Percentiles rank a stretch among this genome's conserved stretches.
Evolutionary conservation across 2,888 invertebrate genomes (phyloP).

Genomic region (Megamerina dolium): DNA sequence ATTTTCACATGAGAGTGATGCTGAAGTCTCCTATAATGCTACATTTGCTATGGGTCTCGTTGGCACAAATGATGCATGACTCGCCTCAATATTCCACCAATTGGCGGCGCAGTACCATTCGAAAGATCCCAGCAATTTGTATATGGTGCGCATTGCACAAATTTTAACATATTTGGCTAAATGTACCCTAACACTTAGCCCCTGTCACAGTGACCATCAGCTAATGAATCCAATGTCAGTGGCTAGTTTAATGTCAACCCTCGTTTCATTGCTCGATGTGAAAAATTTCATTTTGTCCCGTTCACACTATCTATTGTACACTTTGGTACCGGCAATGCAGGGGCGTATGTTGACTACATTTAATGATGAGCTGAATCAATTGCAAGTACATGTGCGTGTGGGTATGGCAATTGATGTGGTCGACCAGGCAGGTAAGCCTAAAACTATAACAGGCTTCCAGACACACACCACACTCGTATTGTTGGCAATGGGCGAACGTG

Average conservation of each 20-base stretch:
- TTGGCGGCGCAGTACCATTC: slow-evolving; percentile 96
- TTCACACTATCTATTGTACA: slow-evolving; percentile 93
- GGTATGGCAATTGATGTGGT: slow-evolving; percentile 98
- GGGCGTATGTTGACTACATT: slow-evolving; percentile 98
- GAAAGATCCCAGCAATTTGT: slow-evolving; percentile 94
- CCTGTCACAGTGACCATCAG: slow-evolving; percentile 94
- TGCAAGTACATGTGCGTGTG: slow-evolving; percentile 88
- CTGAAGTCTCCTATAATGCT: slow-evolving; percentile 96
- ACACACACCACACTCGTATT: slow-evolving; percentile 99
- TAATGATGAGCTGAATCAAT: slow-evolving; percentile 87
- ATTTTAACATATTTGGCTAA: slow-evolving; percentile 97
- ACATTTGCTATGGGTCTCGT: slow-evolving; percentile 98
- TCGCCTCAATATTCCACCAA: slow-evolving; percentile 97
- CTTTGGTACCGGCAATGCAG: slow-evolving; percentile 95
- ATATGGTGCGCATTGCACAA: slow-evolving; percentile 96
- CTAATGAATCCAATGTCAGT: slow-evolving; percentile 93
- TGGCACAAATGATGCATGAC: slow-evolving; percentile 79
- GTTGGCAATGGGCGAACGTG: slow-evolving; percentile 92
- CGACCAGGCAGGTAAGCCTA: slow-evolving; percentile 98
- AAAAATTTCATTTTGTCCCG: slow-evolving; percentile 88
- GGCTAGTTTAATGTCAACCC: slow-evolving; percentile 88
- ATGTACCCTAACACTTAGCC: slow-evolving; percentile 93
- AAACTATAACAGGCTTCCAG: slow-evolving; percentile 99
- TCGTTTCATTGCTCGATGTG: slow-evolving; percentile 92
- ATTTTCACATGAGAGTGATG: slow-evolving; percentile 96